These are phyloP conservation scores for Cavia aperea DNA, from an alignment of 2,113 vertebrate species.

Conservation along the genomic window DNA sequence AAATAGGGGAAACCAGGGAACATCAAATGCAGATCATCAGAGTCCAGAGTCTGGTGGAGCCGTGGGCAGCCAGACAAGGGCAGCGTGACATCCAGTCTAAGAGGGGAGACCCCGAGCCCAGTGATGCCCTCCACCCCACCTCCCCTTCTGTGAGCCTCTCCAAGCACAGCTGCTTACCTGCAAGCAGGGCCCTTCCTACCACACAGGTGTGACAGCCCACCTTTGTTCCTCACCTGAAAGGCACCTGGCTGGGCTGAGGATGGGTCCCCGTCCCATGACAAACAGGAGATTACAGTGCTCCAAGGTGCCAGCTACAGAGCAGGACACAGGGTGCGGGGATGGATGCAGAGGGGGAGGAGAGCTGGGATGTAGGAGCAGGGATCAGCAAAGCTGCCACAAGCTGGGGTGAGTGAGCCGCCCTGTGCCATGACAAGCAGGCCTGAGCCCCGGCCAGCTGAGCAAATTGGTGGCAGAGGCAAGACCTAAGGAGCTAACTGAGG, in stretches of 20 bases:
- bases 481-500: not conserved
- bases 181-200: accelerated
- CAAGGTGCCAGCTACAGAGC: not conserved
- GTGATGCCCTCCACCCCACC: not conserved
- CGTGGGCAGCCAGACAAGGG: not conserved
- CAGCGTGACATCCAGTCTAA: not conserved
- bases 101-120: not conserved
- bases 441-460: not conserved
- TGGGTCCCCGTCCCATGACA: accelerated
- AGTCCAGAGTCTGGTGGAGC: not conserved
- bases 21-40: not conserved
- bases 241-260: not conserved
- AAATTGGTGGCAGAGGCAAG: not conserved
- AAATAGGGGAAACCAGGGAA: too few relatives aligned
- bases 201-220: not conserved
- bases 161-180: not conserved
- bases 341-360: not conserved
- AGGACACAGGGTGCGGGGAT: not conserved
- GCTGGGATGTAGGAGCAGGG: not conserved
- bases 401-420: not conserved
- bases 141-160: too few relatives aligned
- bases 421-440: not conserved
- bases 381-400: not conserved
- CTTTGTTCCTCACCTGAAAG: not conserved
- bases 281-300: not conserved